phyloP scores from a whole-genome alignment of 2,797 vertebrate genomes.

The Sebastes steindachneri region DNA sequence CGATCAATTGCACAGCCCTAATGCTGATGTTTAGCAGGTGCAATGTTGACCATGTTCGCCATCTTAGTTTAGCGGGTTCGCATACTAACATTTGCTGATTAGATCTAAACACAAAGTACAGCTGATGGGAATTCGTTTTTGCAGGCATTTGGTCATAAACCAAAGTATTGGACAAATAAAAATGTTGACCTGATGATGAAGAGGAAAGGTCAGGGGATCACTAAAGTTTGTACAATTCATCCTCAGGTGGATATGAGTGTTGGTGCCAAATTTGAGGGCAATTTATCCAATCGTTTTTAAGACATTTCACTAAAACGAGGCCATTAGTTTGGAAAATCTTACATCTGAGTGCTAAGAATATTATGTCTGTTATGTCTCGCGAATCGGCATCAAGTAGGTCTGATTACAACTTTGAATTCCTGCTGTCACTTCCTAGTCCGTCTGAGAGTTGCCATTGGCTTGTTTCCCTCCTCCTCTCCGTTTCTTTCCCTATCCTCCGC shows the following conservation, averaged over 20 bases:
- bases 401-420: conserved; percentile 64
- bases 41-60: too few relatives aligned
- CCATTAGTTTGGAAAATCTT: background rate
- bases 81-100: background rate
- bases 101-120: background rate
- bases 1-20: too few relatives aligned
- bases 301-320: background rate
- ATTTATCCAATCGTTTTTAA: background rate
- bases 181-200: background rate
- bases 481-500: conserved; percentile 14
- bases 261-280: background rate
- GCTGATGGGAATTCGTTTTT: background rate
- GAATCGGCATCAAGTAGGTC: conserved; percentile 23
- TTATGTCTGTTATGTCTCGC: conserved; percentile 40
- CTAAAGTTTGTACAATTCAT: background rate
- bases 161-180: background rate
- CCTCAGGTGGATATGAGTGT: background rate
- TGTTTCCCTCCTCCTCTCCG: background rate
- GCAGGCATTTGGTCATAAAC: background rate
- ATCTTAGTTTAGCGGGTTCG: background rate
- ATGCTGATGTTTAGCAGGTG: background rate
- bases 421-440: conserved; percentile 42
- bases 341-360: background rate
- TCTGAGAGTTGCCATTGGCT: conserved; percentile 37
- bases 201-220: background rate